Conservation (phyloP, 2,888 invertebrate genomes). For the Cerastoderma edule region DNA sequence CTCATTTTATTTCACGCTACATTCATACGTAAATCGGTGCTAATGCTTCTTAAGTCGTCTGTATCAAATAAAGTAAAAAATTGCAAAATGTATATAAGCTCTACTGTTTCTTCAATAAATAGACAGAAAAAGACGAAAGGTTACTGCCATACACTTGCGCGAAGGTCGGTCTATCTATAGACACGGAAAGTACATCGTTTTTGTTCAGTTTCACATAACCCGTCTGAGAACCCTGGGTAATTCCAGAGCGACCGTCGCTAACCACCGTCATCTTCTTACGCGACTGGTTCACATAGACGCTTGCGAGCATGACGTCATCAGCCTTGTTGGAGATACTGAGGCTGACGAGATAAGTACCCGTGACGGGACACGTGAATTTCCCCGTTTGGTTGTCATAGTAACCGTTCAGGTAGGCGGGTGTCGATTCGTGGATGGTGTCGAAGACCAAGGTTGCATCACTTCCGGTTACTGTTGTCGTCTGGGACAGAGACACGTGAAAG, state of each 20-base stretch:
- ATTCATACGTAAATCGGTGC: too few species aligned
- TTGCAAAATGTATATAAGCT: too few species aligned
- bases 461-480: not conserved
- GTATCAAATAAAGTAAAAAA: too few species aligned
- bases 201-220: not conserved
- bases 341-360: conserved; percentile 11
- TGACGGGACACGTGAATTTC: not conserved
- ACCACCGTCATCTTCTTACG: not conserved
- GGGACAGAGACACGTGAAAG: not conserved
- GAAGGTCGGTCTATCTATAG: not conserved
- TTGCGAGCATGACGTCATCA: not conserved
- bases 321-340: not conserved
- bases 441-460: not conserved
- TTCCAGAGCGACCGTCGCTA: not conserved
- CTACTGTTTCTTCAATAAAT: conserved; percentile 12
- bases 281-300: not conserved
- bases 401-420: not conserved
- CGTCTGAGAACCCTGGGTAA: conserved; percentile 8
- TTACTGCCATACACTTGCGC: not conserved
- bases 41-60: too few species aligned
- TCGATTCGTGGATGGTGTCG: not conserved
- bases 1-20: too few species aligned
- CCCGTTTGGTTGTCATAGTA: not conserved
- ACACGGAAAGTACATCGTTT: not conserved
- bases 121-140: conserved; percentile 9